Evolutionary conservation across 23 tunicate species (phyloP), one percentile per base, ranked within the genome.

Genomic region (Halocynthia aurantium): DNA sequence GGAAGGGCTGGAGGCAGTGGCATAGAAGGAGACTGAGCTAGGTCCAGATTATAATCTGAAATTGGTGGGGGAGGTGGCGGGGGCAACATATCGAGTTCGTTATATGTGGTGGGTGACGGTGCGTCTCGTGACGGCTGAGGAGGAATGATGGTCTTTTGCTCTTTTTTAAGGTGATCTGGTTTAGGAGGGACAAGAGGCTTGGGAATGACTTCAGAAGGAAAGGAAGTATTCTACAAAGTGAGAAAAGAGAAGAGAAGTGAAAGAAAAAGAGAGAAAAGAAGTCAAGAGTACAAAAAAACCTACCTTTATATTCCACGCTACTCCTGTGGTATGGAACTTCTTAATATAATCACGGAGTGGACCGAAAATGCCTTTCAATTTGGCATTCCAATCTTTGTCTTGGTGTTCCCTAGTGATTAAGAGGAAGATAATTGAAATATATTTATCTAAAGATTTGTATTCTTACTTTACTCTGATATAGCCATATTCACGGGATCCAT

Each of bases 251-350:
- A 31, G 44, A 31, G 2, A 31, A 31, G 44, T 31, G 44, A 31
- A 31, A 52, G n/a, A 52, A 52, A 53, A 76, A 60, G 80, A 76
- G 61, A 52, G 58, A 54, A 57, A 80, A 66, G 53, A 21, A 10
- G 10, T 20, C 50, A 40, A 52, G 2, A 49, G 31, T 8, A 72
- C n/a, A 12, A 40, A 67, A 57, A 2, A 0, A 81, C 75, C 57
- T 76, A 94, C 98, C 81, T 76, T 55, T 20, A 70, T 55, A 73
- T 96, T 89, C 99, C 99, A 96, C 50, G 67, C 71, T 9, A 80
- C 86, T 40, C 96, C 99, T 56, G 96, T 85, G 8, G 80, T 85
- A 61, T 96, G 96, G 71, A 89, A 86, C 44, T 85, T 76, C 52
- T 96, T 89, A 49, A 96, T 84, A 60, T 96, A 96, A 61, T 51